Conservation (phyloP, 2,888 invertebrate species). For the Pardosa pseudoannulata region DNA sequence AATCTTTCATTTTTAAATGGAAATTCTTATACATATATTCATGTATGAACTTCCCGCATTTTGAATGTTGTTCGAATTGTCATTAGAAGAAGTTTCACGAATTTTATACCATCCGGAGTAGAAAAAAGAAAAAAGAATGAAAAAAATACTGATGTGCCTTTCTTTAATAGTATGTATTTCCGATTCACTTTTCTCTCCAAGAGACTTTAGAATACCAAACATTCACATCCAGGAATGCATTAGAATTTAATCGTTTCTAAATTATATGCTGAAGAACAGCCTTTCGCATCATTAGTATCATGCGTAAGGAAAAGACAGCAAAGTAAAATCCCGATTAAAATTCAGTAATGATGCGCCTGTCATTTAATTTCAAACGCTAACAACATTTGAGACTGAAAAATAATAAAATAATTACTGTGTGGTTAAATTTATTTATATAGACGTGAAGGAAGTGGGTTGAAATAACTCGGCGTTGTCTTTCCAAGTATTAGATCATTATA, state of each 20-base stretch:
- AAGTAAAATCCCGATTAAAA: conserved; percentile 32
- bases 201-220: background rate
- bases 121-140: background rate
- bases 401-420: background rate
- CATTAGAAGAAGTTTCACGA: background rate
- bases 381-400: background rate
- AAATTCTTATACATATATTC: background rate
- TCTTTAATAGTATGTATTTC: background rate
- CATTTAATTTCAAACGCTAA: conserved; percentile 22
- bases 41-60: background rate
- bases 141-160: background rate
- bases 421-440: background rate
- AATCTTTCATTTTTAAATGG: background rate
- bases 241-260: conserved; percentile 3
- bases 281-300: background rate
- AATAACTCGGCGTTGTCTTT: no score
- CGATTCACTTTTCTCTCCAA: background rate
- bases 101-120: background rate
- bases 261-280: background rate
- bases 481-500: no score
- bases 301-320: background rate
- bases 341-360: conserved; percentile 25
- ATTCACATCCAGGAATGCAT: background rate
- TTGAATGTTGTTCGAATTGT: background rate
- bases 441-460: background rate